Evolutionary conservation across 2,888 invertebrate species (phyloP).

Genomic region (Cheilosia vernalis): DNA sequence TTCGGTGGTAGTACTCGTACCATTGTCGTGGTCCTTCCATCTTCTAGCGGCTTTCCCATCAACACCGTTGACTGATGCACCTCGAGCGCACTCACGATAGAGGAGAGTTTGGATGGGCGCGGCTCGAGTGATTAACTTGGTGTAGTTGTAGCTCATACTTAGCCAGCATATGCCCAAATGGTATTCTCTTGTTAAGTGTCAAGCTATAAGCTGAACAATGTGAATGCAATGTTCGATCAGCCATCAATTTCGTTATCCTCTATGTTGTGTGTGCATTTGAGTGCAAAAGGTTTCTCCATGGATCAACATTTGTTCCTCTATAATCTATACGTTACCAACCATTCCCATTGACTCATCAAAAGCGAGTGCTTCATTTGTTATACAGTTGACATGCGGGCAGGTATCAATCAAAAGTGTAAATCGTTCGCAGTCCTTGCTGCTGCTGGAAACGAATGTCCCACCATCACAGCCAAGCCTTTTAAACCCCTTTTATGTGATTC

Average conservation of each 20-base stretch:
- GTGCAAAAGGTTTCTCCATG: slow-evolving; percentile 13
- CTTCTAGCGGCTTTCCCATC: slow-evolving; percentile 40
- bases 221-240: slow-evolving; percentile 38
- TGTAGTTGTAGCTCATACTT: slow-evolving; percentile 39
- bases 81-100: slow-evolving; percentile 30
- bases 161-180: slow-evolving; percentile 57
- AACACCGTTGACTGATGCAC: slow-evolving; percentile 37
- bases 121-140: slow-evolving; percentile 60
- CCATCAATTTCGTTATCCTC: slow-evolving; percentile 41
- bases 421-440: slow-evolving; percentile 9
- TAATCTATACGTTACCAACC: neutral
- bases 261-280: neutral
- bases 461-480: slow-evolving; percentile 23
- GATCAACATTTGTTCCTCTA: slow-evolving; percentile 2
- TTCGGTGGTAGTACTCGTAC: slow-evolving; percentile 14
- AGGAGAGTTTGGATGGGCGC: neutral
- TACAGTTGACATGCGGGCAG: slow-evolving; percentile 19
- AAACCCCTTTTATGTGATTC: slow-evolving; percentile 43
- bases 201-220: slow-evolving; percentile 39
- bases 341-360: slow-evolving; percentile 42
- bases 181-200: slow-evolving; percentile 70
- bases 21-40: neutral
- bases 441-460: neutral
- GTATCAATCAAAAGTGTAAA: slow-evolving; percentile 52
- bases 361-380: slow-evolving; percentile 43